Conservation (phyloP, 2,888 invertebrate species). For the Hanleya hanleyi region DNA sequence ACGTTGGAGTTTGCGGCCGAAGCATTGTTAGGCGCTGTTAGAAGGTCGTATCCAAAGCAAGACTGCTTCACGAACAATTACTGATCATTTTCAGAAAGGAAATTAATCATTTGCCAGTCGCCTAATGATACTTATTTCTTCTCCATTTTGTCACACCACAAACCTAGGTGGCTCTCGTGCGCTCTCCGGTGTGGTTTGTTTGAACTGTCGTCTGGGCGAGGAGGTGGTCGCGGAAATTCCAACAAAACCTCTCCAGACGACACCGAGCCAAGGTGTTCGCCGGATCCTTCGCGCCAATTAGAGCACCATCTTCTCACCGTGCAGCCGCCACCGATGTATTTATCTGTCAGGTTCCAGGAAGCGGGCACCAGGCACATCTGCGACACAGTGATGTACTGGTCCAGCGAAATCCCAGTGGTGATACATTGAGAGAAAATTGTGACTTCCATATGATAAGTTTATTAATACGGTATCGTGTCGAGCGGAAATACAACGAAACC, state of each 20-base stretch:
- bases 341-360: constrained; percentile 1
- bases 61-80: background rate
- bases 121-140: constrained; percentile 12
- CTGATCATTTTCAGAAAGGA: constrained; percentile 6
- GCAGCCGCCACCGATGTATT: constrained; percentile 1
- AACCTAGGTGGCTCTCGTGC: background rate
- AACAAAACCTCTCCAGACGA: background rate
- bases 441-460: too few species aligned
- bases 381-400: background rate
- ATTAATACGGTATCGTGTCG: too few species aligned
- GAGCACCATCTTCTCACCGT: background rate
- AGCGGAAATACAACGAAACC: too few species aligned
- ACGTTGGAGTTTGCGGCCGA: too few species aligned
- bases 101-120: background rate
- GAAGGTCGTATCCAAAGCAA: too few species aligned
- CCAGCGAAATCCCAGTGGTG: background rate
- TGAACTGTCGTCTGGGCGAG: background rate
- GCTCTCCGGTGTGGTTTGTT: background rate
- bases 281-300: constrained; percentile 4
- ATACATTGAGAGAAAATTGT: background rate
- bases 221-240: background rate
- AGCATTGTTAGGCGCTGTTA: too few species aligned
- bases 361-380: background rate
- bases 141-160: background rate
- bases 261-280: background rate